phyloP scores from a whole-genome alignment of 1,140 invertebrate species.

The Achroia grisella region DNA sequence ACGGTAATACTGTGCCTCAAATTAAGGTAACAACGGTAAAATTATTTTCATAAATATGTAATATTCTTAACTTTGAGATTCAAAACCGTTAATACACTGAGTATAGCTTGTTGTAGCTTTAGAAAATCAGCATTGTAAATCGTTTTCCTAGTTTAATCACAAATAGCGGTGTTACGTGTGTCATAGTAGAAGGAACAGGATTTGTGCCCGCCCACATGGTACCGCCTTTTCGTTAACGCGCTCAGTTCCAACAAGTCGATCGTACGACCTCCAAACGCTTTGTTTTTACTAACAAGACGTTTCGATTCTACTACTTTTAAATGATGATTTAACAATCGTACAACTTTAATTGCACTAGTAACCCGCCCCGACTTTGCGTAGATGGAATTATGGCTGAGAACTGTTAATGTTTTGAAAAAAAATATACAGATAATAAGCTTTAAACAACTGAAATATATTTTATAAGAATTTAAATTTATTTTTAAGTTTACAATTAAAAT shows the following conservation, averaged over 20 bases:
- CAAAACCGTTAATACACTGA: conserved; percentile 13
- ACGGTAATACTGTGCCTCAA: conserved; percentile 18
- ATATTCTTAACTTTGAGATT: conserved; percentile 11
- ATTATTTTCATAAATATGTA: conserved; percentile 10
- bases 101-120: background rate
- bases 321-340: too few relatives aligned
- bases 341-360: too few relatives aligned
- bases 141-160: conserved; percentile 39
- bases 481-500: too few relatives aligned
- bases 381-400: too few relatives aligned
- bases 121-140: conserved; percentile 34
- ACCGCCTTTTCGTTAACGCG: conserved; percentile 49
- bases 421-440: too few relatives aligned
- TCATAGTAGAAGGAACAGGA: conserved; percentile 57
- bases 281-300: conserved; percentile 17
- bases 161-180: conserved; percentile 54
- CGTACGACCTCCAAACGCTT: conserved; percentile 27
- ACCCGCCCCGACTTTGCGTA: too few relatives aligned
- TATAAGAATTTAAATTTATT: too few relatives aligned
- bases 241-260: conserved; percentile 30
- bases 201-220: conserved; percentile 45
- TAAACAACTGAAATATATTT: too few relatives aligned
- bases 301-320: too few relatives aligned
- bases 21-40: conserved; percentile 27
- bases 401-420: too few relatives aligned